Evolutionary conservation across 2,113 vertebrate species (phyloP).

Genomic region (Mungos mungo): DNA sequence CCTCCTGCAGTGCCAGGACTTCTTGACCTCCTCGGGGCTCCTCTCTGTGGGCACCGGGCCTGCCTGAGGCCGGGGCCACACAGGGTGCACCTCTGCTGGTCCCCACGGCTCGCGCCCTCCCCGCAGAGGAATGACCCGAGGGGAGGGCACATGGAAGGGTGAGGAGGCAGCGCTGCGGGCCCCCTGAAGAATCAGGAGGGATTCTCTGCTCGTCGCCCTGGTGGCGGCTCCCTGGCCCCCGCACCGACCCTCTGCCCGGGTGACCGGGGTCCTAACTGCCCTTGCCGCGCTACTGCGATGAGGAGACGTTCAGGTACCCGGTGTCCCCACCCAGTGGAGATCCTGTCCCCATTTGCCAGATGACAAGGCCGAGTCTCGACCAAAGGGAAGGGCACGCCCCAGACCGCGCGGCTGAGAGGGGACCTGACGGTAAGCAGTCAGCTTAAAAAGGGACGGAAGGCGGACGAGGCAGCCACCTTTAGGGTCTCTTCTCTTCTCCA

Average conservation of each 20-base stretch:
- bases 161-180: not conserved
- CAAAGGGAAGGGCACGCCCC: not conserved
- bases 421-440: not conserved
- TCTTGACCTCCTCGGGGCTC: not conserved
- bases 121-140: not conserved
- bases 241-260: not conserved
- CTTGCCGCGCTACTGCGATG: fast-evolving
- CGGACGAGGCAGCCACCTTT: not conserved
- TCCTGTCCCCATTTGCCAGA: not conserved
- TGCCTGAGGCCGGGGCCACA: too few species aligned
- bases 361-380: not conserved
- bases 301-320: not conserved
- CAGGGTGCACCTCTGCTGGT: fast-evolving
- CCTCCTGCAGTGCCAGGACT: not conserved
- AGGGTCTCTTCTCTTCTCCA: not conserved
- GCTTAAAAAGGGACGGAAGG: not conserved
- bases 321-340: fast-evolving
- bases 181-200: not conserved
- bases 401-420: not conserved
- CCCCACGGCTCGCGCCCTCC: not conserved
- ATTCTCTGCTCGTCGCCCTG: not conserved
- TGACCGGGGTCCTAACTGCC: not conserved
- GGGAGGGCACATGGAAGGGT: not conserved
- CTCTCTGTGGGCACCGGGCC: not conserved
- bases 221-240: not conserved